phyloP scores from a whole-genome alignment of 2,888 invertebrate species.

The Caenorhabditis doughertyi region DNA sequence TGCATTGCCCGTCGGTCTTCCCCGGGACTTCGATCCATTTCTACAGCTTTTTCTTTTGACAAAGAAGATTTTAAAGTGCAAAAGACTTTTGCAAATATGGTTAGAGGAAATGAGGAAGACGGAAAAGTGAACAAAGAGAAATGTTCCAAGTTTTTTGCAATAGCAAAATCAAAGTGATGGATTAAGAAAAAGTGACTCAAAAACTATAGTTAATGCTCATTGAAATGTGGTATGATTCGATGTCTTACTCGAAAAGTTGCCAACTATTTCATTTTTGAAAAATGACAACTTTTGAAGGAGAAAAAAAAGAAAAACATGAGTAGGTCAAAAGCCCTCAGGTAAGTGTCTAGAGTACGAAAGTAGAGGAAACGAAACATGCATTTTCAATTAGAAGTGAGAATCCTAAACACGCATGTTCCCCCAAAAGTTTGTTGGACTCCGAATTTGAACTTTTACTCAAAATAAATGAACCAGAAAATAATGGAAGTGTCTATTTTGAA shows the following conservation, averaged over 20 bases:
- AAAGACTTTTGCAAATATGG: conserved; percentile 10
- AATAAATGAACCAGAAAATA: conserved; percentile 21
- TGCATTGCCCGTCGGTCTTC: conserved; percentile 54
- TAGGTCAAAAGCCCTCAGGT: neutral
- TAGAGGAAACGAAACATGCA: conserved; percentile 41
- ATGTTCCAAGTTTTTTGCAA: conserved; percentile 1
- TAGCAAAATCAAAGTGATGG: neutral
- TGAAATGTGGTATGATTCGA: neutral
- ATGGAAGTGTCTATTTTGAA: neutral
- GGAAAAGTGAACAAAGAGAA: neutral
- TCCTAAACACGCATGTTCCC: conserved; percentile 44
- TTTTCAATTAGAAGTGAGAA: conserved; percentile 35
- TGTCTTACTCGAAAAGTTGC: neutral
- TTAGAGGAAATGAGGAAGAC: neutral
- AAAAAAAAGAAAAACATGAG: conserved; percentile 1
- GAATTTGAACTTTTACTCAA: conserved; percentile 17
- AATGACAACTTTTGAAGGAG: neutral
- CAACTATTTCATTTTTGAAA: neutral
- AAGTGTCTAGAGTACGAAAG: conserved; percentile 28
- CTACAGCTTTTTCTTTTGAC: neutral
- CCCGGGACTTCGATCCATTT: conserved; percentile 43
- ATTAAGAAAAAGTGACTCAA: conserved; percentile 1
- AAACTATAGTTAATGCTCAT: conserved; percentile 1
- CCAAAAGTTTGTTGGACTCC: neutral
- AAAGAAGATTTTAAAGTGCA: conserved; percentile 2